A percentile compares a stretch with the other conserved stretches of the same genome.
Conservation (phyloP, 92 coral and sea anemone species). For the Porites rus region DNA sequence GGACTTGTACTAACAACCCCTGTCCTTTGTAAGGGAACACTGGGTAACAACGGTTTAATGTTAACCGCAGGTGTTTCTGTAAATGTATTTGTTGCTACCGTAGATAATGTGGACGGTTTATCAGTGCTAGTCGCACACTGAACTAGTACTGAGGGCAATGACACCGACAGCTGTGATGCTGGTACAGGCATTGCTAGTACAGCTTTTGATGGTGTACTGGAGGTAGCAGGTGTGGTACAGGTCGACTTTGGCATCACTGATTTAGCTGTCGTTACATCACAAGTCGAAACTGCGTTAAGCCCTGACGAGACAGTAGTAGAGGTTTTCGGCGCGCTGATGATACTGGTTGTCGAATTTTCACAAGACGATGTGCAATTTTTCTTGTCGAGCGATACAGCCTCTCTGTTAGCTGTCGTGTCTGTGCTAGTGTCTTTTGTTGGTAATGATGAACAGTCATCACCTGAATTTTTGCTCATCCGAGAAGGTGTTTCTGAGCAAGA, state of each 20-base stretch:
- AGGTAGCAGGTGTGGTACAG: neutral
- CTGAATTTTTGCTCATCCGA: neutral
- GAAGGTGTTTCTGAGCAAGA: neutral
- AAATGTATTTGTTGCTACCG: neutral
- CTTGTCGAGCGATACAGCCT: neutral
- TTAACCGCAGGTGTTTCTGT: constrained; percentile 4
- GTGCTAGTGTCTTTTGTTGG: neutral
- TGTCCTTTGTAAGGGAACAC: neutral
- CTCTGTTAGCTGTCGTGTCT: neutral
- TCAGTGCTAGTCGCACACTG: constrained; percentile 1
- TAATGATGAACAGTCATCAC: neutral
- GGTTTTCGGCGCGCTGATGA: neutral
- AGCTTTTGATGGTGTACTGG: neutral
- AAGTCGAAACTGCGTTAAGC: neutral
- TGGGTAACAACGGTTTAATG: neutral
- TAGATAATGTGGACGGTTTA: neutral
- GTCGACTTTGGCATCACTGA: neutral
- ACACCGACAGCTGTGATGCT: neutral
- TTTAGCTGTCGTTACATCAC: neutral
- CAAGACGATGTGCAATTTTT: too few relatives aligned
- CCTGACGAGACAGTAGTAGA: neutral
- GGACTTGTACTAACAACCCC: neutral
- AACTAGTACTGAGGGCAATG: neutral
- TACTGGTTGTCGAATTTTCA: neutral
- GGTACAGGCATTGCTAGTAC: neutral